phyloP scores from a whole-genome alignment of 2,888 invertebrate genomes.

The Elegia similella region DNA sequence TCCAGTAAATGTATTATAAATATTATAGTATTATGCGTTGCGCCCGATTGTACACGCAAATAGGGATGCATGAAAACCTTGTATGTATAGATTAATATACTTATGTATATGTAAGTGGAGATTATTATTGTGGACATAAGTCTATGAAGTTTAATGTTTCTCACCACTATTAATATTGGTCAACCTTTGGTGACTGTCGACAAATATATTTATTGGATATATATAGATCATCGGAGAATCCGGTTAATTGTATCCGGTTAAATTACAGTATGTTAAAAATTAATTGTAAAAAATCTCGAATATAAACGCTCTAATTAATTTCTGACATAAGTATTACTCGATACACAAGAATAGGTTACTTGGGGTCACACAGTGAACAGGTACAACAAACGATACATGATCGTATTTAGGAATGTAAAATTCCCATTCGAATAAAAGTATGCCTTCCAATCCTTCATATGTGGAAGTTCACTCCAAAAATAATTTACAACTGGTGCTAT shows the following conservation, averaged over 20 bases:
- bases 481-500: conserved; percentile 35
- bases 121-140: not conserved
- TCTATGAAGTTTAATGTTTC: not conserved
- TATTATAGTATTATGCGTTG: conserved; percentile 25
- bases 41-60: conserved; percentile 12
- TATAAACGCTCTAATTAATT: not conserved
- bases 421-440: not conserved
- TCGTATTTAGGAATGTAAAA: not conserved
- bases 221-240: no score
- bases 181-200: not conserved
- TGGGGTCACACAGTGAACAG: no score
- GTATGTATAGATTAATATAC: conserved; percentile 30
- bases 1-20: conserved; percentile 55
- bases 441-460: not conserved
- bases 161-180: not conserved
- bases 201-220: not conserved
- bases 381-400: not conserved
- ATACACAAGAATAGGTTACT: no score
- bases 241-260: no score
- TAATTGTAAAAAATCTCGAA: not conserved
- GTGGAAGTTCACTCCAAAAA: conserved; percentile 13
- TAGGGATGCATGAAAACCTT: conserved; percentile 29
- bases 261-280: not conserved
- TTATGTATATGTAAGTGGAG: conserved; percentile 21
- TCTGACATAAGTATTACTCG: no score